phyloP scores from a whole-genome alignment of 1,140 invertebrate species.

The Ectropis grisescens region DNA sequence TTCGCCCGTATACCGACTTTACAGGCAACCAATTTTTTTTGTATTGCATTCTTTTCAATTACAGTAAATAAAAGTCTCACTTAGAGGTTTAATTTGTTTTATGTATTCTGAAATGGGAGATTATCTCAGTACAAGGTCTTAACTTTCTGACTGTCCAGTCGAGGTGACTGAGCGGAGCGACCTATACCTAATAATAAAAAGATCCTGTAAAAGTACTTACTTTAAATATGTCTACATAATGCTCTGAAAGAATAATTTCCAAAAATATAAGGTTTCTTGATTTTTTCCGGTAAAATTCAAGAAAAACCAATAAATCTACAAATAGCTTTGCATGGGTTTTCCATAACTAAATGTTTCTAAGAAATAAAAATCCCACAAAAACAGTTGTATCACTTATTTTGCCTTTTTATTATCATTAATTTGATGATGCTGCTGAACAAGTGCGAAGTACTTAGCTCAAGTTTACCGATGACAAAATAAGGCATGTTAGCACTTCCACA shows the following conservation, averaged over 20 bases:
- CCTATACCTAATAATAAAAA: not conserved
- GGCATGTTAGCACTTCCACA: constrained; percentile 1
- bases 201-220: not conserved
- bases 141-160: too few relatives aligned
- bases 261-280: too few relatives aligned
- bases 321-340: not conserved
- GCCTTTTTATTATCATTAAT: constrained; percentile 16
- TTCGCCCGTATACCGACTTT: too few relatives aligned
- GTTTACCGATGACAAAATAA: not conserved
- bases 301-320: too few relatives aligned
- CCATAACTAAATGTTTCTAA: constrained; percentile 6
- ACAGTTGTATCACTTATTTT: constrained; percentile 21
- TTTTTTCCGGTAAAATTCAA: too few relatives aligned
- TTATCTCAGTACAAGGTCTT: too few relatives aligned
- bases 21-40: too few relatives aligned
- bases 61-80: not conserved
- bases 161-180: too few relatives aligned
- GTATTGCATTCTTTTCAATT: too few relatives aligned
- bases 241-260: too few relatives aligned
- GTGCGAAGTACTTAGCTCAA: constrained; percentile 4
- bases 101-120: too few relatives aligned
- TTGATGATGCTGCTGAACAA: too few relatives aligned
- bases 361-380: constrained; percentile 8
- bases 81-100: not conserved
- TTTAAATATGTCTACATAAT: not conserved